A percentile compares a stretch with the other conserved stretches of the same genome.
Evolutionary conservation across 2,888 invertebrate species (phyloP).

Genomic region (Eutolmus rufibarbis): DNA sequence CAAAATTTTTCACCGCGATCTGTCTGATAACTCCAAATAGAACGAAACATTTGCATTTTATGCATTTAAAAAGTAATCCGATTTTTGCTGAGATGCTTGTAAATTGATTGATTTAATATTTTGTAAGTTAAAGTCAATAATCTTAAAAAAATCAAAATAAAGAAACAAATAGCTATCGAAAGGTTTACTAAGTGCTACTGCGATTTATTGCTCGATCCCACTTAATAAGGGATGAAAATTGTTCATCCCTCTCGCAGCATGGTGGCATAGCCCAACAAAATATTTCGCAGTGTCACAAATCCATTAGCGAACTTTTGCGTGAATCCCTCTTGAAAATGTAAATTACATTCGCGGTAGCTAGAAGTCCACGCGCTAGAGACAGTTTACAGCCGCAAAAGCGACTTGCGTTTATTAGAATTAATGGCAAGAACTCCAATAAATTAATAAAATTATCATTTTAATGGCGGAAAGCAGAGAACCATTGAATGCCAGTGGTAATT

Average conservation of each 20-base stretch:
- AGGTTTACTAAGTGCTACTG: background rate
- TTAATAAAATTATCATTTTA: background rate
- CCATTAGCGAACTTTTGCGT: background rate
- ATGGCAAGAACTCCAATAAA: conserved; percentile 1
- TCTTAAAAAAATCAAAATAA: background rate
- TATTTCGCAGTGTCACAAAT: background rate
- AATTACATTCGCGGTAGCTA: background rate
- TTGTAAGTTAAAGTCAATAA: background rate
- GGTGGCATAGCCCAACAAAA: background rate
- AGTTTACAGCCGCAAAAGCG: background rate
- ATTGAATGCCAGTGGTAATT: background rate
- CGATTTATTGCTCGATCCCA: background rate
- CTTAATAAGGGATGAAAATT: background rate
- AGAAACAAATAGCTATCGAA: background rate
- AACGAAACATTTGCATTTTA: no score
- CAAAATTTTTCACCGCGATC: no score
- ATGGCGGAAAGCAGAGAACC: background rate
- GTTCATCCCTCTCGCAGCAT: background rate
- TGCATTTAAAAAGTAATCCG: no score
- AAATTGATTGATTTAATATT: background rate
- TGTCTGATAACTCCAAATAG: no score
- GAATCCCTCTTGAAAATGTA: background rate
- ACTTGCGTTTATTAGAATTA: background rate
- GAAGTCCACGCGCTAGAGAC: background rate
- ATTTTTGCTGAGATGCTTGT: background rate